A percentile compares a stretch with the other conserved stretches of the same genome.
Conservation (phyloP, 2,797 vertebrate species). For the Alca torda region DNA sequence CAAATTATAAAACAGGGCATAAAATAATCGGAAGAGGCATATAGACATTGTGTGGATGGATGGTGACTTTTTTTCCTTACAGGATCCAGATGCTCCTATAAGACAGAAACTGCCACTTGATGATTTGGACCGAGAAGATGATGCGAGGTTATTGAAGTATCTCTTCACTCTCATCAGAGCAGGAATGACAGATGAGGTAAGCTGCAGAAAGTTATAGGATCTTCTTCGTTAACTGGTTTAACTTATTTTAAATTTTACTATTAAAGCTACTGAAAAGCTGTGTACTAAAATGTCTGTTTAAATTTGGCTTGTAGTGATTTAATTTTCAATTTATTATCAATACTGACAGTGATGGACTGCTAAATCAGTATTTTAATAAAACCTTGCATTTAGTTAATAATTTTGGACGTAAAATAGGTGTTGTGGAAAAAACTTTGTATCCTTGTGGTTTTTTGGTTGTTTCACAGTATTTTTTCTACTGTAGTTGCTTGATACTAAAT, state of each 20-base stretch:
- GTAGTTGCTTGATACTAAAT: neutral
- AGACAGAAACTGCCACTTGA: constrained; percentile 94
- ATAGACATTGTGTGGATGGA: neutral
- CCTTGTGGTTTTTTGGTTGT: neutral
- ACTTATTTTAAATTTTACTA: neutral
- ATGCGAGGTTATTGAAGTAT: constrained; percentile 90
- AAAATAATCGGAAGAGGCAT: neutral
- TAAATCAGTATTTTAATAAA: neutral
- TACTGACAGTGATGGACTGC: neutral
- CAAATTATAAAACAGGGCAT: neutral
- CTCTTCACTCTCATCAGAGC: constrained; percentile 94
- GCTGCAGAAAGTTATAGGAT: neutral
- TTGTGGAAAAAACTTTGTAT: neutral
- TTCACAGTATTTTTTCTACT: neutral
- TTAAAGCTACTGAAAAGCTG: neutral
- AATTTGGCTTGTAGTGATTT: neutral
- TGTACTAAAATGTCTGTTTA: neutral
- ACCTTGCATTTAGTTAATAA: neutral
- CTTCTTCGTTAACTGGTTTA: neutral
- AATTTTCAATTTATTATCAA: neutral
- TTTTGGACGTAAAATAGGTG: neutral
- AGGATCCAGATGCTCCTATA: constrained; percentile 97
- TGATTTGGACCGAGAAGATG: constrained; percentile 94
- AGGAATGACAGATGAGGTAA: constrained; percentile 95
- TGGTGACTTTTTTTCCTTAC: neutral